Conservation (phyloP, 2,113 vertebrate species). For the Microtus richardsoni region DNA sequence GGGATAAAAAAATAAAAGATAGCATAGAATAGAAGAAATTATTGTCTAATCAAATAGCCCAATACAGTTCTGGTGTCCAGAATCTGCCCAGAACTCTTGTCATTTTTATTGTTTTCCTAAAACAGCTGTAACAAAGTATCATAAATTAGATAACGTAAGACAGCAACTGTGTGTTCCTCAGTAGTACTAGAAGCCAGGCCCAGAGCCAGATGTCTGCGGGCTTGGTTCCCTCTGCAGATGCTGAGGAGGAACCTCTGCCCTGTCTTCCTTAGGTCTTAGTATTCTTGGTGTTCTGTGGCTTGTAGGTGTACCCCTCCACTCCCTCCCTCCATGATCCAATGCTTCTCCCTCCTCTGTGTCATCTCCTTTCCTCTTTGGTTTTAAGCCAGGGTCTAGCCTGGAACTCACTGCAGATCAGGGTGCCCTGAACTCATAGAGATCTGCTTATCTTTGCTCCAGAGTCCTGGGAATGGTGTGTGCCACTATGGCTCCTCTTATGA, state of each 20-base stretch:
- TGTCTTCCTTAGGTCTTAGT: not conserved
- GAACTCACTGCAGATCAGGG: not conserved
- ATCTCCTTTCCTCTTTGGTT: not conserved
- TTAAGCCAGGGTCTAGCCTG: not conserved
- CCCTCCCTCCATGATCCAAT: not conserved
- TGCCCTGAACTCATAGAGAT: not conserved
- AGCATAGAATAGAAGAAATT: not conserved
- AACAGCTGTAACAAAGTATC: not conserved
- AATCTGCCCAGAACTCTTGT: not conserved
- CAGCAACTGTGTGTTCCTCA: not conserved
- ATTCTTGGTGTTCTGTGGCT: not conserved
- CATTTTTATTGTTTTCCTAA: not conserved
- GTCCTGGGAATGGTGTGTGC: not conserved
- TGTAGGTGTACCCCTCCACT: not conserved
- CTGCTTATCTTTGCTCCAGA: not conserved
- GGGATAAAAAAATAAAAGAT: not conserved
- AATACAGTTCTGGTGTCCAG: not conserved
- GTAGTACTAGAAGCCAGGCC: not conserved
- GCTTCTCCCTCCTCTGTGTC: not conserved
- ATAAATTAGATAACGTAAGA: not conserved
- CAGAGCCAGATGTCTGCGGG: not conserved
- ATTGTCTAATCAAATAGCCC: not conserved
- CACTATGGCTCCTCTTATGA: not conserved
- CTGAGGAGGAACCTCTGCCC: not conserved
- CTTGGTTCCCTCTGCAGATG: not conserved